A percentile compares a stretch with the other conserved stretches of the same genome.
These are phyloP conservation scores for Drosophila santomea DNA, from an alignment of 1,140 invertebrate species.

Conservation along the genomic window DNA sequence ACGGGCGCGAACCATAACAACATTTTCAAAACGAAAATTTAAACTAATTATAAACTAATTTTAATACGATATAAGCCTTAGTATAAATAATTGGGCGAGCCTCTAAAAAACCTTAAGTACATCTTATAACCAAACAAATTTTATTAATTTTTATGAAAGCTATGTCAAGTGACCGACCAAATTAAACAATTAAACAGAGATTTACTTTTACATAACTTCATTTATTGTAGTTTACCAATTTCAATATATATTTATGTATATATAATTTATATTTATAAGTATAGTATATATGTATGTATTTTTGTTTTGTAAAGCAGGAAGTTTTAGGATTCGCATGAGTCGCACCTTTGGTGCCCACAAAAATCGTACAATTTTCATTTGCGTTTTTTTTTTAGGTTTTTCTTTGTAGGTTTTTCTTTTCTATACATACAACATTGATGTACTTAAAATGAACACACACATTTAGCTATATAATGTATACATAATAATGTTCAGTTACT, in stretches of 20 bases:
- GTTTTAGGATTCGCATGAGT: conserved; percentile 80
- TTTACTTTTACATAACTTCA: conserved; percentile 69
- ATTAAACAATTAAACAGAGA: neutral
- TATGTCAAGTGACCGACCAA: neutral
- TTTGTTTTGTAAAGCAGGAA: conserved; percentile 79
- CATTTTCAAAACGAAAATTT: neutral
- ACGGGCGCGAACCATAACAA: neutral
- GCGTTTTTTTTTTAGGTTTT: conserved; percentile 30
- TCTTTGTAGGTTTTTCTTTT: conserved; percentile 49
- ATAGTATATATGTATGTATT: conserved; percentile 64
- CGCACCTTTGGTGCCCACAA: conserved; percentile 72
- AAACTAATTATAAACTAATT: no score
- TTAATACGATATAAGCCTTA: no score
- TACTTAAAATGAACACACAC: conserved; percentile 82
- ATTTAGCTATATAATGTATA: conserved; percentile 81
- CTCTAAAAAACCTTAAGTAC: no score
- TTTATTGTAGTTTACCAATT: conserved; percentile 75
- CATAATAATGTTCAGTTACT: conserved; percentile 79
- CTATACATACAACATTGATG: conserved; percentile 78
- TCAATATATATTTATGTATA: conserved; percentile 70
- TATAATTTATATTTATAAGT: conserved; percentile 53
- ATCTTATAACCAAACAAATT: no score
- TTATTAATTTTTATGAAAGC: no score
- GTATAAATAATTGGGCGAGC: no score
- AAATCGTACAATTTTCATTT: conserved; percentile 52